Percentiles rank a stretch among this genome's conserved stretches.
Conservation (phyloP, 2,113 vertebrate genomes). For the Oenanthe oenanthe region DNA sequence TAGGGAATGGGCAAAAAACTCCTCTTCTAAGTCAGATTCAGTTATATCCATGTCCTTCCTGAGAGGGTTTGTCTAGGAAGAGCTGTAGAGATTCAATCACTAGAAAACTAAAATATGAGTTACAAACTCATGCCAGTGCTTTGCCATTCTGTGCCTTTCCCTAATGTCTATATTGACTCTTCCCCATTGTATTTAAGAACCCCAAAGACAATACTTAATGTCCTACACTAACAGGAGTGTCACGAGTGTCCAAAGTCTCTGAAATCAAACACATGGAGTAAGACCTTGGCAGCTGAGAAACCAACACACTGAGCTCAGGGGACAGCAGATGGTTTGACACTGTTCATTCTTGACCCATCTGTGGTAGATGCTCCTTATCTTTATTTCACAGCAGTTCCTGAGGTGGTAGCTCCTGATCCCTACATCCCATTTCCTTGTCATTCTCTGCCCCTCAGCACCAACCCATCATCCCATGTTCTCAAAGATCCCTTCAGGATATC, state of each 20-base stretch:
- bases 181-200: not conserved
- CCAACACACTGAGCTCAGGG: not conserved
- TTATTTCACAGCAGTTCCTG: not conserved
- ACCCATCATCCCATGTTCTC: not conserved
- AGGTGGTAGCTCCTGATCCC: not conserved
- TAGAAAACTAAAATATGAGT: not conserved
- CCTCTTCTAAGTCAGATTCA: not conserved
- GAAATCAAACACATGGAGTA: not conserved
- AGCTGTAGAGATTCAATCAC: not conserved
- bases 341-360: not conserved
- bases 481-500: not conserved
- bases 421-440: not conserved
- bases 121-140: not conserved
- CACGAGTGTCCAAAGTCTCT: not conserved
- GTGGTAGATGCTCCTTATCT: not conserved
- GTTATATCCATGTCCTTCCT: not conserved
- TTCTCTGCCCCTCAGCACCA: not conserved
- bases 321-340: not conserved
- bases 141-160: not conserved
- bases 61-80: not conserved
- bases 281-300: not conserved
- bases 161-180: not conserved
- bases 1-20: not conserved
- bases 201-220: not conserved
- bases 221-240: not conserved